A percentile compares a stretch with the other conserved stretches of the same genome.
These are phyloP conservation scores for Pedionomus torquatus DNA, from an alignment of 2,113 vertebrate species.

Conservation along the genomic window DNA sequence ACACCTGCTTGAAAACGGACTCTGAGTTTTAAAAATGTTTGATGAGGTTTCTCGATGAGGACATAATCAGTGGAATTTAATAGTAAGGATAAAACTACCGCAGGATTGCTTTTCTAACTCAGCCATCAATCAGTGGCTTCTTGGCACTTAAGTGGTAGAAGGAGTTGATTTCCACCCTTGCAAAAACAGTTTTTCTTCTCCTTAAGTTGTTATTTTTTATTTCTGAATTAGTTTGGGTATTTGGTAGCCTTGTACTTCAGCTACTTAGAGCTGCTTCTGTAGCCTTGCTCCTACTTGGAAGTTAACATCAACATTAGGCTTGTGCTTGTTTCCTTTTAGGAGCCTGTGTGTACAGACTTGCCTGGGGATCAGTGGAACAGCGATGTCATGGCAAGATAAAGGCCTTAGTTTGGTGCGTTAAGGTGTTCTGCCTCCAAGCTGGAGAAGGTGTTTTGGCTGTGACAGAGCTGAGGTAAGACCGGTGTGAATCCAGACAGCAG, in stretches of 20 bases:
- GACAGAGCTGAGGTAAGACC: not conserved
- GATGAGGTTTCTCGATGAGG: not conserved
- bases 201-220: not conserved
- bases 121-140: not conserved
- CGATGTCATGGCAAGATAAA: not conserved
- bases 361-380: not conserved
- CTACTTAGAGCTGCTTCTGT: not conserved
- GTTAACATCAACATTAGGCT: too few relatives aligned
- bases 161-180: not conserved
- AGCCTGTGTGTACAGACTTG: rapidly evolving
- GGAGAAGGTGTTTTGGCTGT: not conserved
- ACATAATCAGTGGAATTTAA: not conserved
- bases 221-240: not conserved
- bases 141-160: not conserved
- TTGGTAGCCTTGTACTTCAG: not conserved
- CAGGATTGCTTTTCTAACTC: not conserved
- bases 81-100: not conserved
- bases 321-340: not conserved
- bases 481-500: not conserved
- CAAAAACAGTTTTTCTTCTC: not conserved
- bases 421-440: not conserved
- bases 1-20: not conserved
- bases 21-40: not conserved
- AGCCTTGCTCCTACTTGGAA: not conserved
- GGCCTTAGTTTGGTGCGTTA: not conserved